Percentiles rank a stretch among this genome's conserved stretches.
Conservation (phyloP, 23 tunicate species). For the Botrylloides violaceus region DNA sequence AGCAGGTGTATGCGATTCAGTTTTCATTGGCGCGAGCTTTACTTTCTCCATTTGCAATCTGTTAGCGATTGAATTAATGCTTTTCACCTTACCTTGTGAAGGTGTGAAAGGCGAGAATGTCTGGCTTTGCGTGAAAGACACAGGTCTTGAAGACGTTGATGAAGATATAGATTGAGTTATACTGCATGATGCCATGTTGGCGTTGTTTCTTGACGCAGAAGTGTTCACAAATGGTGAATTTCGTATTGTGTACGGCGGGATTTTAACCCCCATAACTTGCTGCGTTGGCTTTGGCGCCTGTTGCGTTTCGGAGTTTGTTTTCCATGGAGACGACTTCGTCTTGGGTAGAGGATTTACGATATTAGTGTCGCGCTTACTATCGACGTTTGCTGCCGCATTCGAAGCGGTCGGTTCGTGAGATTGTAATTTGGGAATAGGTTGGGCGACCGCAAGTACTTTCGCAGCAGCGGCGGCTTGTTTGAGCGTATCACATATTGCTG, state of each 20-base stretch:
- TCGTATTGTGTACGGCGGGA: constrained; percentile 1
- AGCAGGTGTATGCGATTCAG: background rate
- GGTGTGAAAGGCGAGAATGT: background rate
- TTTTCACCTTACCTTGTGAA: background rate
- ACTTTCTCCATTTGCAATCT: constrained; percentile 7
- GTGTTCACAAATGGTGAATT: constrained; percentile 8
- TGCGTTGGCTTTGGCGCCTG: background rate
- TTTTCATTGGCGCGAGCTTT: background rate
- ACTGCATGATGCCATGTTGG: background rate
- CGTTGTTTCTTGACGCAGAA: background rate
- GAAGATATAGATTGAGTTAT: background rate
- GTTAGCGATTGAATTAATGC: constrained; percentile 25
- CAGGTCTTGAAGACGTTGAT: background rate
- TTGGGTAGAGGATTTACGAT: background rate
- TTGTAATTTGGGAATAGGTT: background rate
- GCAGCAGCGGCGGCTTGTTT: background rate
- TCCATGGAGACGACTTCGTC: background rate
- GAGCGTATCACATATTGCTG: background rate
- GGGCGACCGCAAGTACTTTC: background rate
- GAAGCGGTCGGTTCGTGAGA: background rate
- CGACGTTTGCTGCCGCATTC: too few relatives aligned
- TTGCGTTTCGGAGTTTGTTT: background rate
- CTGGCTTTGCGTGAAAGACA: background rate
- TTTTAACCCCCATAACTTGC: background rate
- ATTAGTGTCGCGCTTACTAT: background rate